Base-by-base conservation (phyloP, 2,888 invertebrate species). In the Eupithecia dodoneata region DNA sequence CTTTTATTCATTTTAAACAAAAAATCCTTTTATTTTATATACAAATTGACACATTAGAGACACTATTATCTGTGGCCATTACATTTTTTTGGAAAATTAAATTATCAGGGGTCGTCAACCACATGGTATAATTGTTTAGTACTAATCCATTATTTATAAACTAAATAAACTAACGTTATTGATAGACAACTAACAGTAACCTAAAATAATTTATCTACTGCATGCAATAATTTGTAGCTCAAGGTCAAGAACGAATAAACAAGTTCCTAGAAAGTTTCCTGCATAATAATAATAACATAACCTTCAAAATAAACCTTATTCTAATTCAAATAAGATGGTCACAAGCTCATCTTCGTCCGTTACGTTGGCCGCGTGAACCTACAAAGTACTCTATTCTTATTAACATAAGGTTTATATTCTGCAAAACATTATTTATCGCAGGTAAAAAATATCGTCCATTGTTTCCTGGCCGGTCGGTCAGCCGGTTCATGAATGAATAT, bases 11-110 rank as follows among this genome's bases (percentile, higher is more conserved):
- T 63, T 73, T 73, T 76, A 65, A 76, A 73, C 65, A 71, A 71
- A 71, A 76, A 71, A 76, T 63, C 74, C 71, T 78, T 71, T 71
- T 71, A 71, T 71, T 75, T 78, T 78, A 78, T 63, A 75, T 78
- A 78, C 66, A 78, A 76, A 78, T 71, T 75, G 73, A 78, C 75
- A 78, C 78, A 78, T 78, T 76, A 77, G 74, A 75, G 78, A 75
- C 71, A 76, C 70, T 75, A 66, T 71, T 75, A 77, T 71, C 66
- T 75, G 78, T 78, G 75, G 75, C 73, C 73, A 73, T 66, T 71
- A 75, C 69, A 78, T 78, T 78, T 75, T 78, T 75, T 76, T 75
- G 78, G 71, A 75, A 78, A 78, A 70, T 78, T 71, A 75, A 78
- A 78, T 78, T 71, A 66, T 78, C 78, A 78, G 78, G 75, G 73